Conservation (phyloP, 2,113 vertebrate genomes). For the Takifugu flavidus region DNA sequence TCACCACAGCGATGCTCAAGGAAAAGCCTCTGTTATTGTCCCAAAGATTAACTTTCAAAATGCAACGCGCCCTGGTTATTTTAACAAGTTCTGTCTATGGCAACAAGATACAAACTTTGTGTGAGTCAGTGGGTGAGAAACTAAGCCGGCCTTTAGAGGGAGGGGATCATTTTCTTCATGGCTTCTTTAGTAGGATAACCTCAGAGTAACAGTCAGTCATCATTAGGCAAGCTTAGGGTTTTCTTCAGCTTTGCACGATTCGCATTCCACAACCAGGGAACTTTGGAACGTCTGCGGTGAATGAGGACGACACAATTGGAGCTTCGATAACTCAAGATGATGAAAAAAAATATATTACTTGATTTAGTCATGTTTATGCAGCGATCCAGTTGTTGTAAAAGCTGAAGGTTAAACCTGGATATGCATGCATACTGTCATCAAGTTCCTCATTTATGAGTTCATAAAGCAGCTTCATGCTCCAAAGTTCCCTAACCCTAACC, state of each 20-base stretch:
- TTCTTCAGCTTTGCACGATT: conserved; percentile 14
- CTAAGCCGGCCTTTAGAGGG: conserved; percentile 16
- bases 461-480: too few species aligned
- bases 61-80: conserved; percentile 6
- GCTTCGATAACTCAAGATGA: too few species aligned
- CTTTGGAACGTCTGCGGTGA: conserved; percentile 11
- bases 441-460: too few species aligned
- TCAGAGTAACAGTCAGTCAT: conserved; percentile 29
- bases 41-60: conserved; percentile 13
- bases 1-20: conserved; percentile 7
- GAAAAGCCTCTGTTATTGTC: conserved; percentile 8
- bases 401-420: too few species aligned
- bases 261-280: conserved; percentile 6
- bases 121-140: conserved; percentile 38
- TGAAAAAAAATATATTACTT: too few species aligned
- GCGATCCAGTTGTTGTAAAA: too few species aligned
- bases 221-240: conserved; percentile 13
- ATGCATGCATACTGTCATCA: too few species aligned
- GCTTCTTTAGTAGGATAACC: conserved; percentile 7
- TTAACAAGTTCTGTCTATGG: conserved; percentile 17
- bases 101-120: conserved; percentile 29
- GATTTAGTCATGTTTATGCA: too few species aligned
- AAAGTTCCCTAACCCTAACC: too few species aligned
- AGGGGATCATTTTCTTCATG: conserved; percentile 16
- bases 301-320: not conserved